Conservation (phyloP, 2,797 vertebrate species). For the Urocyon cinereoargenteus region DNA sequence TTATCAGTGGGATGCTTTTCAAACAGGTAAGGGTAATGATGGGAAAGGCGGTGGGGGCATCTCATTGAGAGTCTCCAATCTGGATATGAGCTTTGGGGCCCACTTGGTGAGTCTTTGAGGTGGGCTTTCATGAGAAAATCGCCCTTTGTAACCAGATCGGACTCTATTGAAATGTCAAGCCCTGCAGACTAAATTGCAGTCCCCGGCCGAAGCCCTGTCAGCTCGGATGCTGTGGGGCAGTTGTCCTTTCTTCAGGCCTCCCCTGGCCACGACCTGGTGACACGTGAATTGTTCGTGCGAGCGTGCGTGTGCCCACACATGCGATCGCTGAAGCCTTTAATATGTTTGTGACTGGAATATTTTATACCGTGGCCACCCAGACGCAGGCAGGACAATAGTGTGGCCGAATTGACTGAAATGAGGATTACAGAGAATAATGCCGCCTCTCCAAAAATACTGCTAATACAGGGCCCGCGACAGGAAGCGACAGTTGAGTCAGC, state of each 20-base stretch:
- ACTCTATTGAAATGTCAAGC: constrained; percentile 77
- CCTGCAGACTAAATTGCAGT: constrained; percentile 72
- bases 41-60: constrained; percentile 87
- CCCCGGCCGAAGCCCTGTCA: not conserved
- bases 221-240: not conserved
- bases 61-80: constrained; percentile 84
- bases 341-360: constrained; percentile 86
- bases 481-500: constrained; percentile 97
- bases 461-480: constrained; percentile 94
- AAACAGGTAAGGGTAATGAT: constrained; percentile 92
- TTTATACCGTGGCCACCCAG: constrained; percentile 90
- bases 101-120: constrained; percentile 82
- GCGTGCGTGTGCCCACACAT: constrained; percentile 3
- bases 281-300: not conserved
- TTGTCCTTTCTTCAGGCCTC: constrained; percentile 31
- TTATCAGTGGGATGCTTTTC: constrained; percentile 93
- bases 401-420: constrained; percentile 93
- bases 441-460: constrained; percentile 95
- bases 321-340: constrained; percentile 72
- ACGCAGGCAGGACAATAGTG: constrained; percentile 93
- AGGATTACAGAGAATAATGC: constrained; percentile 98
- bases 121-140: constrained; percentile 86
- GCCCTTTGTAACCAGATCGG: constrained; percentile 83
- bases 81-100: constrained; percentile 85
- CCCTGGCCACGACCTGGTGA: not conserved